phyloP scores from a whole-genome alignment of 2,113 vertebrate genomes.

The Gulo gulo region DNA sequence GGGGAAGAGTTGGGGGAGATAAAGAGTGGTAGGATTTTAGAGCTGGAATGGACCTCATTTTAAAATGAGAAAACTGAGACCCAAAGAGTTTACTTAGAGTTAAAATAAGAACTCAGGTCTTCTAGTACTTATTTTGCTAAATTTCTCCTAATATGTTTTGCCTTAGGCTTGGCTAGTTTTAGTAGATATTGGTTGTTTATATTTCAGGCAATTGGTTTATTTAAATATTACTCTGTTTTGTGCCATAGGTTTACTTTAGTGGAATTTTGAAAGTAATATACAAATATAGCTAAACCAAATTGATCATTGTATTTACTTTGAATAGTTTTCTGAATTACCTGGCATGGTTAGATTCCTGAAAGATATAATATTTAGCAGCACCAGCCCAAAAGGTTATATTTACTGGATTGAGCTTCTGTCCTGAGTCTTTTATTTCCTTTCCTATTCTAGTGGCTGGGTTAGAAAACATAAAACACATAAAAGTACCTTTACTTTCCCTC shows the following conservation, averaged over 20 bases:
- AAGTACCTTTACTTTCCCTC: neutral
- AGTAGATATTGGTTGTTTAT: neutral
- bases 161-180: neutral
- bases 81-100: neutral
- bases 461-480: neutral
- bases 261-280: slow-evolving; percentile 15
- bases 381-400: neutral
- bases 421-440: slow-evolving; percentile 6
- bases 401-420: neutral
- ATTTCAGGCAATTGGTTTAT: neutral
- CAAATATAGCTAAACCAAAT: neutral
- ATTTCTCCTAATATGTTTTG: neutral
- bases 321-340: neutral
- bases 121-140: neutral
- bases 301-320: neutral
- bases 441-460: neutral
- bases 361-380: neutral
- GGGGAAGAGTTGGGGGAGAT: neutral
- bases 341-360: neutral
- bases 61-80: slow-evolving; percentile 29
- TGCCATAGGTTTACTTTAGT: neutral
- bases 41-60: neutral
- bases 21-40: slow-evolving; percentile 4
- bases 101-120: neutral
- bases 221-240: neutral